Evolutionary conservation across 2,888 invertebrate species (phyloP).

Genomic region (Lamellibrachia columna): DNA sequence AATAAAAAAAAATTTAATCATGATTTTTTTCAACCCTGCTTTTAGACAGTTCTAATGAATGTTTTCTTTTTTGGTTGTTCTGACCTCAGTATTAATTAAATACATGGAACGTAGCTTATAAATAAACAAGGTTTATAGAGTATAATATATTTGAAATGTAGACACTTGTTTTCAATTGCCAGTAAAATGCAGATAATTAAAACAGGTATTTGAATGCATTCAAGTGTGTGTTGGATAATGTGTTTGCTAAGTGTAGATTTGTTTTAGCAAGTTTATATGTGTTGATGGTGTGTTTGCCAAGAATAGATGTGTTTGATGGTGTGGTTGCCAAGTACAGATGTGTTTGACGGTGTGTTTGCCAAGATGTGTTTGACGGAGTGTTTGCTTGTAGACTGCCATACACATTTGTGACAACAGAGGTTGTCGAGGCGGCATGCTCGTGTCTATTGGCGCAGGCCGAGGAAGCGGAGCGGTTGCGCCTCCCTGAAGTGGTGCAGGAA

Average conservation of each 20-base stretch:
- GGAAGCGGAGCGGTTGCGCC: constrained; percentile 74
- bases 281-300: neutral
- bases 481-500: constrained; percentile 75
- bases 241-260: neutral
- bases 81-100: no score
- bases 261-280: neutral
- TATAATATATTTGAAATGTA: no score
- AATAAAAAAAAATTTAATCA: no score
- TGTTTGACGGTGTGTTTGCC: neutral
- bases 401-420: constrained; percentile 91
- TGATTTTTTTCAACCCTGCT: no score
- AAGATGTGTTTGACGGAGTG: neutral
- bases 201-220: neutral
- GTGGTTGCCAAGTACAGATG: neutral
- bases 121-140: no score
- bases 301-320: neutral
- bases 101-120: no score
- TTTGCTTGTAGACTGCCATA: constrained; percentile 71
- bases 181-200: no score
- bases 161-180: no score
- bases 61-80: no score
- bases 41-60: no score
- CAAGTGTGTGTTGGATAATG: neutral
- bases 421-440: constrained; percentile 94
- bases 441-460: constrained; percentile 94